Conservation (phyloP, 2,113 vertebrate genomes). For the Cyphomyrus plagiostoma region DNA sequence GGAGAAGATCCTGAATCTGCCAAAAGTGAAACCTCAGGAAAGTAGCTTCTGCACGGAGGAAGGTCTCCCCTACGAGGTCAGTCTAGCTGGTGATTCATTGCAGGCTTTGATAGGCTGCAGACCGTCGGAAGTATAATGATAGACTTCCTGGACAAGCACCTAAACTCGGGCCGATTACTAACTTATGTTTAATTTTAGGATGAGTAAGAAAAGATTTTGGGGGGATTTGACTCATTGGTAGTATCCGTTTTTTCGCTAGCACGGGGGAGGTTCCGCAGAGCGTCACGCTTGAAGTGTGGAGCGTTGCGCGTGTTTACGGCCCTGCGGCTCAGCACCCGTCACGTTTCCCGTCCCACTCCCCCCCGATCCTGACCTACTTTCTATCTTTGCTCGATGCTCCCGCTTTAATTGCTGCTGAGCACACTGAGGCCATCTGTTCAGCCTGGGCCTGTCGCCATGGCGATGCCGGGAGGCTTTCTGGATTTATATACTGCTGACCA, state of each 20-base stretch:
- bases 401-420: conserved; percentile 66
- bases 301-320: conserved; percentile 3
- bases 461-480: conserved; percentile 68
- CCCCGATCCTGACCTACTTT: conserved; percentile 45
- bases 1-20: conserved; percentile 14
- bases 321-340: conserved; percentile 6
- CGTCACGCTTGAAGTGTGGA: conserved; percentile 23
- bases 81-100: conserved; percentile 33
- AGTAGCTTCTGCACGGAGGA: conserved; percentile 27
- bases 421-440: conserved; percentile 71
- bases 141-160: not conserved
- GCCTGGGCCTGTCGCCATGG: conserved; percentile 64
- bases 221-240: conserved; percentile 31
- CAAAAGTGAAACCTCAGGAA: conserved; percentile 22
- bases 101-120: conserved; percentile 32
- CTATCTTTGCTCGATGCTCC: conserved; percentile 41
- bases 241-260: conserved; percentile 40
- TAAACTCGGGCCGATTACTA: not conserved
- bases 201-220: not conserved
- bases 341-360: conserved; percentile 20
- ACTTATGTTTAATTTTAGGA: not conserved
- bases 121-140: not conserved
- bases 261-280: conserved; percentile 29
- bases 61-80: conserved; percentile 40
- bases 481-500: conserved; percentile 50